A percentile compares a stretch with the other conserved stretches of the same genome.
phyloP scores from a whole-genome alignment of 2,888 invertebrate genomes.

The Metopia argyrocephala region DNA sequence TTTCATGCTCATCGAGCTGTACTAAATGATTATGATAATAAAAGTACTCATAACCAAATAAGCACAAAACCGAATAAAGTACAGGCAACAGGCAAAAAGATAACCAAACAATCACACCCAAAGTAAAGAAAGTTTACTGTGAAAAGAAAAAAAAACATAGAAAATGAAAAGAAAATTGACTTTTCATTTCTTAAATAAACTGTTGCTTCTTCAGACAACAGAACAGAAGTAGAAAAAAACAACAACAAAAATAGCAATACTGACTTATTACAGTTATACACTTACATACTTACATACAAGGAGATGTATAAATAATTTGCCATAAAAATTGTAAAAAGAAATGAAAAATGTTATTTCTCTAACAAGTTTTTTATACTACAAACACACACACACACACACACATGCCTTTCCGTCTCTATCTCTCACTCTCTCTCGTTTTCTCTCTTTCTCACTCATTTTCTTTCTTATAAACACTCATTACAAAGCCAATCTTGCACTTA shows the following conservation, averaged over 20 bases:
- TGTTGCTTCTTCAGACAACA: conserved; percentile 64
- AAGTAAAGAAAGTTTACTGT: neutral
- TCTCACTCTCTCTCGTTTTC: no score
- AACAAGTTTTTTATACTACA: neutral
- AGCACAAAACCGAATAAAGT: conserved; percentile 12
- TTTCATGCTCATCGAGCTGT: conserved; percentile 67
- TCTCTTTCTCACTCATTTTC: neutral
- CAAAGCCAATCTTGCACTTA: neutral
- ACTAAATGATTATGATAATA: conserved; percentile 66
- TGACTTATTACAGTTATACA: neutral
- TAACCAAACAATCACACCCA: neutral
- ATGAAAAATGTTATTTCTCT: neutral
- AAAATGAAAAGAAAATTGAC: conserved; percentile 54
- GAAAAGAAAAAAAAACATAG: neutral
- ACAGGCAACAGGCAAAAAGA: neutral
- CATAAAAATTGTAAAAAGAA: conserved; percentile 5
- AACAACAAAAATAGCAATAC: neutral
- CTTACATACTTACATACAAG: neutral
- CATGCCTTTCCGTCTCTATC: no score
- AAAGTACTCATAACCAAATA: conserved; percentile 54
- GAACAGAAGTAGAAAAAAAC: neutral
- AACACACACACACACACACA: neutral
- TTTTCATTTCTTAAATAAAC: conserved; percentile 66
- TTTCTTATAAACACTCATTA: neutral
- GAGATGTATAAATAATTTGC: conserved; percentile 18